A percentile compares a stretch with the other conserved stretches of the same genome.
These are phyloP conservation scores for Conus ventricosus DNA, from an alignment of 1,140 invertebrate genomes.

Conservation along the genomic window DNA sequence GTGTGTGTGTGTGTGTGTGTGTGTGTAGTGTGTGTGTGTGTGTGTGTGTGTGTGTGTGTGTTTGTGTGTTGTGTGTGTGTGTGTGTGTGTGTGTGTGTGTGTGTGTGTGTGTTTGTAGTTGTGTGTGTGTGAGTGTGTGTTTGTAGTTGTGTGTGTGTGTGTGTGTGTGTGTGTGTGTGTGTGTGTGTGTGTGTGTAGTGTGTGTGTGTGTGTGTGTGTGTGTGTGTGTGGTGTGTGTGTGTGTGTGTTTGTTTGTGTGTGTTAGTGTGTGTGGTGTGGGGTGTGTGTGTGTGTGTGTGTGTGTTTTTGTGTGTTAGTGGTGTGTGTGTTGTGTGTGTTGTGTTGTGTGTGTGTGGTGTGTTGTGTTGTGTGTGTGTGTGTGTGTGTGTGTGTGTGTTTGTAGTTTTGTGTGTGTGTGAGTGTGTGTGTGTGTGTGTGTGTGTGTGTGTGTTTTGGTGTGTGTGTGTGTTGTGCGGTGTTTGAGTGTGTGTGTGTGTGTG, in stretches of 20 bases:
- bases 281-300: neutral
- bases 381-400: neutral
- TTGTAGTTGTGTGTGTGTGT: neutral
- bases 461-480: conserved; percentile 15
- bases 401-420: neutral
- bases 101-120: neutral
- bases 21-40: conserved; percentile 3
- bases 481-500: conserved; percentile 1
- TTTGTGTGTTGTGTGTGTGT: too few species aligned
- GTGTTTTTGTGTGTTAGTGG: neutral
- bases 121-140: neutral
- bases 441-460: conserved; percentile 10
- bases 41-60: neutral
- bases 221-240: conserved; percentile 21
- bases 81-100: neutral
- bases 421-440: neutral
- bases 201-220: neutral
- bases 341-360: neutral
- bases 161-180: neutral
- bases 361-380: neutral
- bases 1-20: neutral
- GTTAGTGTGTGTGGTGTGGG: too few species aligned
- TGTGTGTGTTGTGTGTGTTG: neutral
- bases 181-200: neutral
- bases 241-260: neutral